Percentiles rank a stretch among this genome's conserved stretches.
Evolutionary conservation across 2,888 invertebrate species (phyloP).

Genomic region (Agonopterix heracliana): DNA sequence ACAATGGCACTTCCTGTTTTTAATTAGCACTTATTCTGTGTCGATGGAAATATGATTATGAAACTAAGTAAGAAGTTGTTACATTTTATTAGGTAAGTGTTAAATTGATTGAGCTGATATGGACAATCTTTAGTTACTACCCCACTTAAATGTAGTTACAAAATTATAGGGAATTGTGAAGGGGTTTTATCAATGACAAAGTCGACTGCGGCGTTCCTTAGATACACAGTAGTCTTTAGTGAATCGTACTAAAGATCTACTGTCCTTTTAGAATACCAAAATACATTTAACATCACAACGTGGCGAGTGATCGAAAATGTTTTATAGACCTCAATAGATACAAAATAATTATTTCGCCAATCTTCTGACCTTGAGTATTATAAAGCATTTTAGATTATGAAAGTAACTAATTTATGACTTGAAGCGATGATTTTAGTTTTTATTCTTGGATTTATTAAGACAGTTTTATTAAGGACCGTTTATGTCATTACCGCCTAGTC

Average conservation of each 20-base stretch:
- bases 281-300: slow-evolving; percentile 38
- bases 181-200: slow-evolving; percentile 76
- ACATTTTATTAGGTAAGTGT: slow-evolving; percentile 76
- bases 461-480: slow-evolving; percentile 38
- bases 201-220: slow-evolving; percentile 67
- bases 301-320: slow-evolving; percentile 48
- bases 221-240: slow-evolving; percentile 40
- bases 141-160: slow-evolving; percentile 65
- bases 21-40: slow-evolving; percentile 77
- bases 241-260: slow-evolving; percentile 35
- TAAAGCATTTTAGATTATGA: slow-evolving; percentile 56
- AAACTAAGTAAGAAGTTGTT: slow-evolving; percentile 74
- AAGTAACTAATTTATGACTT: slow-evolving; percentile 22
- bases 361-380: slow-evolving; percentile 53
- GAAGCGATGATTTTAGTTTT: slow-evolving; percentile 38
- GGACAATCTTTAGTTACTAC: slow-evolving; percentile 76
- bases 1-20: slow-evolving; percentile 76
- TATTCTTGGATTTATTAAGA: slow-evolving; percentile 36
- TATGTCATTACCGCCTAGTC: slow-evolving; percentile 72
- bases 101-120: slow-evolving; percentile 73
- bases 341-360: slow-evolving; percentile 27
- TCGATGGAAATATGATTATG: slow-evolving; percentile 73
- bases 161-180: slow-evolving; percentile 71
- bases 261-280: slow-evolving; percentile 32
- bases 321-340: slow-evolving; percentile 53